phyloP scores from a whole-genome alignment of 2,113 vertebrate species.

The Heloderma charlesbogerti region DNA sequence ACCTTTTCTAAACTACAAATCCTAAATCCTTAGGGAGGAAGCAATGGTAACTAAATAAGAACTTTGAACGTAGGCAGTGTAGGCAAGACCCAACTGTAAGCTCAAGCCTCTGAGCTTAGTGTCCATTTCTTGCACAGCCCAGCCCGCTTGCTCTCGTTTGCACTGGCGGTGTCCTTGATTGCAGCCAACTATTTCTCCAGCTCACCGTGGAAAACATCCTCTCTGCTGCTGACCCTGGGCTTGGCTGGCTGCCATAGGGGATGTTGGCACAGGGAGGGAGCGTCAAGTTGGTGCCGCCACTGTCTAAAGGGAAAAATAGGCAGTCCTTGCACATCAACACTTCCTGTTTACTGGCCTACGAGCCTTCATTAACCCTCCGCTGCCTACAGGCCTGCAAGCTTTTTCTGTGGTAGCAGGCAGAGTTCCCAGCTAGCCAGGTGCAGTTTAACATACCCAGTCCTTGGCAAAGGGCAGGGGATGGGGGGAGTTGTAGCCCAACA shows the following conservation, averaged over 20 bases:
- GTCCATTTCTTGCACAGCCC: neutral
- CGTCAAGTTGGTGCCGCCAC: constrained; percentile 38
- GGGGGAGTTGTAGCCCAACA: too few relatives aligned
- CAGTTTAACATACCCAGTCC: constrained; percentile 1
- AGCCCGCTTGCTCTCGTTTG: neutral
- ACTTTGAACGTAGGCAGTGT: too few relatives aligned
- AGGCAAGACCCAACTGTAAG: neutral
- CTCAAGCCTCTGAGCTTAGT: neutral
- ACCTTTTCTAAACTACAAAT: neutral
- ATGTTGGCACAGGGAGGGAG: constrained; percentile 36
- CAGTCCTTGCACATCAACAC: constrained; percentile 1
- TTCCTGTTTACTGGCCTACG: constrained; percentile 23
- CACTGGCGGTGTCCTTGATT: neutral
- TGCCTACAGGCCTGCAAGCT: too few relatives aligned
- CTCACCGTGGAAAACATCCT: constrained; percentile 32
- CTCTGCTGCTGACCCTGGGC: constrained; percentile 19
- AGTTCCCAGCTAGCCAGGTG: neutral
- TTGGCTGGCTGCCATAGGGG: constrained; percentile 4
- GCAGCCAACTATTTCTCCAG: neutral
- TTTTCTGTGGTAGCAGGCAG: too few relatives aligned
- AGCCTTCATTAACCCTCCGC: neutral
- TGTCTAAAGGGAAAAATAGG: constrained; percentile 9
- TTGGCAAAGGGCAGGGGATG: neutral
- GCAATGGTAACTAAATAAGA: neutral
- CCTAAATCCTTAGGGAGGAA: neutral